These are phyloP conservation scores for Sepiola atlantica DNA, from an alignment of 2,888 invertebrate species.

Conservation along the genomic window DNA sequence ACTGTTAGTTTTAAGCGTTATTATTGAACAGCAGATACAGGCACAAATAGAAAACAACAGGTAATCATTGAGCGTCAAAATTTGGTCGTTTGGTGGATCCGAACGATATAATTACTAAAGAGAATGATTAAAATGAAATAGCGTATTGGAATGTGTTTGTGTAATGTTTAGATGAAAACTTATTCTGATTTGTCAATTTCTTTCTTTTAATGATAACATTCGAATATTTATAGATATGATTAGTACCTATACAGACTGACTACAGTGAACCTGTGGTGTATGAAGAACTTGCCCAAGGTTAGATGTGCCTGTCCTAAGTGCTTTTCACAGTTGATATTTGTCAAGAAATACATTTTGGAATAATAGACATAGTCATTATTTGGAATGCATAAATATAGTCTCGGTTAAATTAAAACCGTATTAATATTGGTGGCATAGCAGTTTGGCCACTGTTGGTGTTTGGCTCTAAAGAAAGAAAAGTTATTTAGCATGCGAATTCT, in stretches of 20 bases:
- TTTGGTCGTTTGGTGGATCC: background rate
- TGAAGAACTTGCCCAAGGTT: background rate
- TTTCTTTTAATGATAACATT: background rate
- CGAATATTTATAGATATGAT: background rate
- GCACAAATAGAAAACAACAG: background rate
- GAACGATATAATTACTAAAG: background rate
- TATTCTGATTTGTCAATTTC: background rate
- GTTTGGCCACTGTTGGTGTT: background rate
- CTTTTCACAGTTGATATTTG: background rate
- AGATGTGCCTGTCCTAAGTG: background rate
- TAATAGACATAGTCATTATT: background rate
- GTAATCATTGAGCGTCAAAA: background rate
- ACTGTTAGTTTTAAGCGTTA: background rate
- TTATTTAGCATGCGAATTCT: background rate
- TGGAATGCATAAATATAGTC: background rate
- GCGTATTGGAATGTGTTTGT: background rate
- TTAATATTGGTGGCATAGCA: background rate
- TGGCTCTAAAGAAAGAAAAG: background rate
- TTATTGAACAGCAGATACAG: slow-evolving; percentile 5
- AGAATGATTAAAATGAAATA: slow-evolving; percentile 16
- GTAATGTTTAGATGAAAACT: background rate
- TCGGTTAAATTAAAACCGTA: background rate
- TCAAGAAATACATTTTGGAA: background rate
- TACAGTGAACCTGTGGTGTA: background rate
- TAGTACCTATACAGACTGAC: background rate